Base-by-base conservation (phyloP, 1,140 invertebrate genomes). In the Drosophila persimilis region DNA sequence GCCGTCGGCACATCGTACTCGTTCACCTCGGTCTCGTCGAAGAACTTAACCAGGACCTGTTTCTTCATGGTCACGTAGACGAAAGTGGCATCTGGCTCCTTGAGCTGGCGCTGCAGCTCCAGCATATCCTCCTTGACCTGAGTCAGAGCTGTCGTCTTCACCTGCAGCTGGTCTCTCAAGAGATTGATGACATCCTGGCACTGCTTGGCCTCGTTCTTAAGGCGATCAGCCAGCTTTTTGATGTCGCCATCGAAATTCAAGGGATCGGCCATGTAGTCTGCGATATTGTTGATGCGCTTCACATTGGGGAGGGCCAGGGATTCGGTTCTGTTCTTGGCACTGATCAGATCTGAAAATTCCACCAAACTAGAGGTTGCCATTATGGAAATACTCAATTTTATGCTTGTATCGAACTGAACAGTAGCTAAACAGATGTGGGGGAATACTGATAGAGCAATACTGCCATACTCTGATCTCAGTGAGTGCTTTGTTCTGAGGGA, bases 121-220 rank as follows among this genome's bases (percentile, higher is more conserved):
- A 76, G 43, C 63, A 79, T 62, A n/a, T 76, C 69, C 24, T 52
- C 45, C 52, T 76, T 79, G 0, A 79, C 35, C 39, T 76, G 43
- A 6, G n/a, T 43, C 46, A 79, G 26, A 5, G 63, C 20, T 2
- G 24, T n/a, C 7, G 45, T 56, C 15, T 79, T 73, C 5, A 31
- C 2, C 1, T 58, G 7, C 2, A 73, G 35, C 35, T 79, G 53
- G 0, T 72, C 52, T 11, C 31, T 56, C 0, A 79, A 41, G 9
- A 63, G 20, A 1, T 60, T 51, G 0, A 47, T 17, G 2, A 73
- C 61, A 8, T 56, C 31, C 17, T 64, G 39, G 9, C 73, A 76
- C 7, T 76, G 67, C 1, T 62, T 9, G 20, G 43, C 20, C 11
- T 79, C 41, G 1, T 26, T 35, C 11, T 31, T n/a, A 2, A 79